Percentiles rank a stretch among this genome's conserved stretches.
Conservation (phyloP, 1,140 invertebrate species). For the Euura saliciscinereae region DNA sequence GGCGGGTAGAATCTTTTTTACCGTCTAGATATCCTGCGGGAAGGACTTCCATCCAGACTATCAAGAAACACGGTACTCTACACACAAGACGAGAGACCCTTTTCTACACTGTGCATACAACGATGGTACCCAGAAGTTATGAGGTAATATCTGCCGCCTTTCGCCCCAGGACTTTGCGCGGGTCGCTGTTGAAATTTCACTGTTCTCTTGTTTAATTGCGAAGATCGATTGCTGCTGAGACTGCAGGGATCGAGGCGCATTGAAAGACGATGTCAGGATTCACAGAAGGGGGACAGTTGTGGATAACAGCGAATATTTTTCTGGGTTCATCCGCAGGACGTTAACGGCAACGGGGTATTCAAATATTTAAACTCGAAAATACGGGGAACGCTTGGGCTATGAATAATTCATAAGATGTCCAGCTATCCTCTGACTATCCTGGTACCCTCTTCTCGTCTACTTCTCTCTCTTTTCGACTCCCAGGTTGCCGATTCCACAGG, state of each 20-base stretch:
- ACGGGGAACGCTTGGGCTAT: conserved; percentile 46
- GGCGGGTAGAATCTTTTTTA: too few relatives aligned
- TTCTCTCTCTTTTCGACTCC: not conserved
- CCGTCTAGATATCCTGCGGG: too few relatives aligned
- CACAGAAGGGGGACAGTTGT: conserved; percentile 16
- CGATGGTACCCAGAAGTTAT: not conserved
- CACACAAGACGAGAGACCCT: not conserved
- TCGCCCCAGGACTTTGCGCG: not conserved
- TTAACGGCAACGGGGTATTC: conserved; percentile 50
- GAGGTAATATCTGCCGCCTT: conserved; percentile 6
- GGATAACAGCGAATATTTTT: conserved; percentile 49
- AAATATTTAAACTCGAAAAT: conserved; percentile 60
- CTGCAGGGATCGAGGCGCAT: not conserved
- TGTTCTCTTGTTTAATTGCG: too few relatives aligned
- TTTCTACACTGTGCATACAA: not conserved
- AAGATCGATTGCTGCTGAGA: not conserved
- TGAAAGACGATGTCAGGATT: not conserved
- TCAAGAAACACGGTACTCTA: too few relatives aligned
- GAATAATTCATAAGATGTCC: conserved; percentile 54
- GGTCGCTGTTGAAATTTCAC: not conserved
- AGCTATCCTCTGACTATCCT: conserved; percentile 28
- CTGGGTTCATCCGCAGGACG: conserved; percentile 32
- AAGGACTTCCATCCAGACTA: too few relatives aligned
- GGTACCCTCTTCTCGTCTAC: not conserved
- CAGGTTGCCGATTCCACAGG: not conserved